Percentiles rank a stretch among this genome's conserved stretches.
Evolutionary conservation across 1,140 invertebrate species (phyloP).

Genomic region (Linepithema humile): DNA sequence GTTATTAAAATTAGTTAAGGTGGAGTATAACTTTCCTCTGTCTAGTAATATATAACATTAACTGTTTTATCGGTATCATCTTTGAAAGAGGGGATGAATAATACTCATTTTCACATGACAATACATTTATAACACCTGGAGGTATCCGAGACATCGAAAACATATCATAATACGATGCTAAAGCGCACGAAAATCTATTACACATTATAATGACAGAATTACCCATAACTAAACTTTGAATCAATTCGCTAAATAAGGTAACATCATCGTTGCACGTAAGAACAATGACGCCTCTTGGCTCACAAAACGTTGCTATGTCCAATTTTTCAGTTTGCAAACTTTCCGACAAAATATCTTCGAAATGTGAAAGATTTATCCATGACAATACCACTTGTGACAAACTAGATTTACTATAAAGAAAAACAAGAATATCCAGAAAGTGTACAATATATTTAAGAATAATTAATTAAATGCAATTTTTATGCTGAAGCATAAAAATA

Average conservation of each 20-base stretch:
- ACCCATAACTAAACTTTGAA: background rate
- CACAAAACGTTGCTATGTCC: background rate
- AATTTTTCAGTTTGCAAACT: background rate
- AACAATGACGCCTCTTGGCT: background rate
- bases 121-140: too few relatives aligned
- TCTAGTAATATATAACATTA: too few relatives aligned
- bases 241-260: background rate
- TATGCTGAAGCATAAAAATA: too few relatives aligned
- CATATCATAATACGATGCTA: background rate
- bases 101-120: too few relatives aligned
- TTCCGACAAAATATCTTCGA: too few relatives aligned
- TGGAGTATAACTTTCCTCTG: too few relatives aligned
- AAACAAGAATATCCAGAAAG: background rate
- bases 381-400: background rate
- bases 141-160: background rate
- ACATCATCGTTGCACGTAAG: background rate
- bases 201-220: conserved; percentile 12
- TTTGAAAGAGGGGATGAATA: too few relatives aligned
- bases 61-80: too few relatives aligned
- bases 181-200: background rate
- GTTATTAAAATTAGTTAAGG: too few relatives aligned
- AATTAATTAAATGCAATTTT: background rate
- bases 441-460: background rate
- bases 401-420: background rate
- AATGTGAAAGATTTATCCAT: background rate